Evolutionary conservation across 2,797 vertebrate genomes (phyloP).

Genomic region (Pagetopsis macropterus): DNA sequence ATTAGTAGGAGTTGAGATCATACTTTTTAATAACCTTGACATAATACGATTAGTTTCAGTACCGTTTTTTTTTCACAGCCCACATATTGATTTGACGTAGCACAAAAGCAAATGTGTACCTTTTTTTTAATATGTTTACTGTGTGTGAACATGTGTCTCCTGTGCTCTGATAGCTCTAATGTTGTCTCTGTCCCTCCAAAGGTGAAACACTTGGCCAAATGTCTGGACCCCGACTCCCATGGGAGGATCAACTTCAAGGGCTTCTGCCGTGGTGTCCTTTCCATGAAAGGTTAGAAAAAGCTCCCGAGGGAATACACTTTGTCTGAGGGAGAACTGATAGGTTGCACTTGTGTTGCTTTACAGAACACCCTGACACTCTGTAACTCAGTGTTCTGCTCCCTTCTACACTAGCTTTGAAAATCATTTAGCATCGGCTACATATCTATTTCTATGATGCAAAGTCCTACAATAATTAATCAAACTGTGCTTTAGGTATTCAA

Average conservation of each 20-base stretch:
- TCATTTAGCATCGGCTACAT: not conserved
- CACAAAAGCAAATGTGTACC: not conserved
- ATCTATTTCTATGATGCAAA: not conserved
- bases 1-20: too few species aligned
- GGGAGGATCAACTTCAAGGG: slow-evolving; percentile 91
- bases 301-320: not conserved
- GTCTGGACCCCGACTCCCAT: slow-evolving; percentile 87
- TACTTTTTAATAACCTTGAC: not conserved
- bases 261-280: slow-evolving; percentile 92
- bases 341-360: not conserved
- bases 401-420: not conserved
- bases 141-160: not conserved
- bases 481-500: not conserved
- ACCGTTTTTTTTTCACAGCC: not conserved
- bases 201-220: slow-evolving; percentile 89
- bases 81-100: not conserved
- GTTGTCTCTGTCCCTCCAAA: slow-evolving; percentile 42
- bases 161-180: not conserved
- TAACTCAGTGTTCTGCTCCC: not conserved
- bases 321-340: not conserved
- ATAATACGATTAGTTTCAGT: not conserved
- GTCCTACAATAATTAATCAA: not conserved
- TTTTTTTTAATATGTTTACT: not conserved
- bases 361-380: not conserved
- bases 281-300: slow-evolving; percentile 88